Evolutionary conservation across 2,888 invertebrate genomes (phyloP).

Genomic region (Phasia obesa): DNA sequence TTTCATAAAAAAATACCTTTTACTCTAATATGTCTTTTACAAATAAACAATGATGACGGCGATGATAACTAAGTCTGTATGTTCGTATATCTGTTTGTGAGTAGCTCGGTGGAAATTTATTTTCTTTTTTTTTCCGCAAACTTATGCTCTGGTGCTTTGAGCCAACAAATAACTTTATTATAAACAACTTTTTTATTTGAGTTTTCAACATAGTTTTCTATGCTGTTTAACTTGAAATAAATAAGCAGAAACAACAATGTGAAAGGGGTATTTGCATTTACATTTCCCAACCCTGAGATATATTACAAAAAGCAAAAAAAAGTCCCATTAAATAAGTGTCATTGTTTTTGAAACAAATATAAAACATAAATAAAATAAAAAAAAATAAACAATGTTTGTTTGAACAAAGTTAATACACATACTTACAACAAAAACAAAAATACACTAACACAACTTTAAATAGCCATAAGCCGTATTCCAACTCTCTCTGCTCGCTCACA

Average conservation of each 20-base stretch:
- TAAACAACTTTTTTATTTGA: slow-evolving; percentile 60
- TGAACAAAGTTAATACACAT: slow-evolving; percentile 3
- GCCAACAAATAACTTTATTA: slow-evolving; percentile 69
- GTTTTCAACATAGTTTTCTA: slow-evolving; percentile 50
- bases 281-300: slow-evolving; percentile 34
- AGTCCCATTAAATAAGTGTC: slow-evolving; percentile 64
- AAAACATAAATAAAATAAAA: slow-evolving; percentile 3
- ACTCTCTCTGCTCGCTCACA: background rate
- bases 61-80: slow-evolving; percentile 26
- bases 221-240: slow-evolving; percentile 20
- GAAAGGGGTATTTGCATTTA: slow-evolving; percentile 38
- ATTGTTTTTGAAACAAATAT: slow-evolving; percentile 41
- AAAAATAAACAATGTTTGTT: slow-evolving; percentile 35
- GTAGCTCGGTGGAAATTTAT: slow-evolving; percentile 12
- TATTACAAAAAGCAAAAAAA: background rate
- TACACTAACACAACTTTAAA: no score
- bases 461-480: no score
- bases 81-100: slow-evolving; percentile 21
- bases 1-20: background rate
- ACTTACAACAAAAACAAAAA: background rate
- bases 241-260: slow-evolving; percentile 20
- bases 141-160: slow-evolving; percentile 47
- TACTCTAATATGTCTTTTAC: background rate
- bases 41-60: slow-evolving; percentile 33
- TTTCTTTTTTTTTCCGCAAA: slow-evolving; percentile 7